A percentile compares a stretch with the other conserved stretches of the same genome.
Evolutionary conservation across 2,797 vertebrate species (phyloP).

Genomic region (Spinus olivaceus): DNA sequence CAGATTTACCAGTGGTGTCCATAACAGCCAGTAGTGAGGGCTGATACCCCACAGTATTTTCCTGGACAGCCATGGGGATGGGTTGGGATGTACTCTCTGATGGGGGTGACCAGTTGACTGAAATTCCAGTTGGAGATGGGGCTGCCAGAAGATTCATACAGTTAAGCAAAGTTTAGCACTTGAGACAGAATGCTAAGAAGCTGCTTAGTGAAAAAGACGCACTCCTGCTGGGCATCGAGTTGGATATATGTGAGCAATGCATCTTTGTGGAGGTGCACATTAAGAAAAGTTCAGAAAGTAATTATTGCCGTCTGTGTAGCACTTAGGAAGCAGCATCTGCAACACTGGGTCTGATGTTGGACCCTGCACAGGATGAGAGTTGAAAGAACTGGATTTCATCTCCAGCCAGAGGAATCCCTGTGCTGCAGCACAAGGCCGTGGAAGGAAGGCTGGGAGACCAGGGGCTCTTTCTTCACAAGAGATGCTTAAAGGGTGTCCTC

Average conservation of each 20-base stretch:
- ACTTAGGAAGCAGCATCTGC: background rate
- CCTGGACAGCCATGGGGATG: background rate
- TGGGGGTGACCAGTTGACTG: background rate
- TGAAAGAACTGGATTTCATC: background rate
- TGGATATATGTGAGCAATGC: background rate
- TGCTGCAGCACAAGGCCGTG: background rate
- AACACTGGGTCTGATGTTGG: background rate
- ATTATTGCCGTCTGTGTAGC: background rate
- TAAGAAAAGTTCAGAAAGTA: background rate
- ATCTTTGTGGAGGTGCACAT: background rate
- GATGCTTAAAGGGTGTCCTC: background rate
- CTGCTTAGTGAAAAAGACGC: background rate
- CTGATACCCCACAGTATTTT: background rate
- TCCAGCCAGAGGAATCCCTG: background rate
- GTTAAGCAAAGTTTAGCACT: background rate
- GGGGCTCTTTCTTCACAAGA: background rate
- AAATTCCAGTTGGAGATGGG: background rate
- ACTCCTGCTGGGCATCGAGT: background rate
- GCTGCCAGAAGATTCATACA: background rate
- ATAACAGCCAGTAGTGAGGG: background rate
- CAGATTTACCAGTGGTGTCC: background rate
- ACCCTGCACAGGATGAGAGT: background rate
- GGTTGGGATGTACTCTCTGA: background rate
- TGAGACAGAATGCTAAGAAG: background rate
- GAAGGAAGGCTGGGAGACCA: background rate